These are phyloP conservation scores for Cylindroiulus punctatus DNA, from an alignment of 2,888 invertebrate genomes.

Conservation along the genomic window DNA sequence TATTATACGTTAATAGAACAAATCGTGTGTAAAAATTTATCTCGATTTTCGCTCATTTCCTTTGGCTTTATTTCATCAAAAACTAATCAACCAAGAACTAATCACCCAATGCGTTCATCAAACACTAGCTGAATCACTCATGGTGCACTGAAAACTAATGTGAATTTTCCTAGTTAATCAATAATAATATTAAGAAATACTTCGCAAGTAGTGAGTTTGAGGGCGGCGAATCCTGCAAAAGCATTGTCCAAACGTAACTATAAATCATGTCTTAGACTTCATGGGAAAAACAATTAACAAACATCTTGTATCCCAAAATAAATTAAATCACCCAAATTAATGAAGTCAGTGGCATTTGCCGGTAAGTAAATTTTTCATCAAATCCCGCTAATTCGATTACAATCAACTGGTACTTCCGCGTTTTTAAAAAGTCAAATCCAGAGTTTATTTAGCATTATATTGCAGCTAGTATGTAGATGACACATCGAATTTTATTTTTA, in stretches of 20 bases:
- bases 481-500: neutral
- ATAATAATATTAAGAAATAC: constrained; percentile 14
- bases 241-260: constrained; percentile 5
- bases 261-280: neutral
- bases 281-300: neutral
- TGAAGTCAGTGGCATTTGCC: neutral
- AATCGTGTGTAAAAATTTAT: too few relatives aligned
- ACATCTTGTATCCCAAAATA: constrained; percentile 21
- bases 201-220: neutral
- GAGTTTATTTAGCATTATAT: neutral
- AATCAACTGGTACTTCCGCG: neutral
- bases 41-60: too few relatives aligned
- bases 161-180: neutral
- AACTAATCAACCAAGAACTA: too few relatives aligned
- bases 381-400: neutral
- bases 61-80: too few relatives aligned
- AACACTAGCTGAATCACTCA: neutral
- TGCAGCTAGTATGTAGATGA: neutral
- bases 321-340: neutral
- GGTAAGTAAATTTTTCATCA: neutral
- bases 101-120: too few relatives aligned
- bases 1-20: too few relatives aligned
- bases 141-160: neutral
- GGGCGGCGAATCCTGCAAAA: neutral
- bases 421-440: neutral